phyloP scores from a whole-genome alignment of 2,113 vertebrate species.

The Onychostruthus taczanowskii region DNA sequence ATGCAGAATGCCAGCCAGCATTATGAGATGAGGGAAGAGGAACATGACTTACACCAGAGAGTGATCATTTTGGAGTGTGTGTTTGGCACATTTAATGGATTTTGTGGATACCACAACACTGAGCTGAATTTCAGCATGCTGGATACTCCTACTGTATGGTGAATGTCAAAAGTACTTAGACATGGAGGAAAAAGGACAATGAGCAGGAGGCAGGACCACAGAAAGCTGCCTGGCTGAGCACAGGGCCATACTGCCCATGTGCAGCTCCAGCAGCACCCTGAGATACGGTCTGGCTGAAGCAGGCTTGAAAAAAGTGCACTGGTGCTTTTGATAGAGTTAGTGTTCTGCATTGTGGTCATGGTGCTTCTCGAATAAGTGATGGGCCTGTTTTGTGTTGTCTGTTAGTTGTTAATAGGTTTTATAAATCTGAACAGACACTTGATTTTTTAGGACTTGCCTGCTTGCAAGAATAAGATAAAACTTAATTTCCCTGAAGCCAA shows the following conservation, averaged over 20 bases:
- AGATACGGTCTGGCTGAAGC: neutral
- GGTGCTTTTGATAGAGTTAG: neutral
- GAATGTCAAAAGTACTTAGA: neutral
- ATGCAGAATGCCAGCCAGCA: neutral
- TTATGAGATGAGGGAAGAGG: neutral
- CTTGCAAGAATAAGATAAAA: neutral
- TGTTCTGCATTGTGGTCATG: neutral
- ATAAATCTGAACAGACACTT: neutral
- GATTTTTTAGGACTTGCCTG: neutral
- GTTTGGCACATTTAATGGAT: neutral
- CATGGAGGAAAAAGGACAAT: neutral
- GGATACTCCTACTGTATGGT: neutral
- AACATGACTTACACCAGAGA: neutral
- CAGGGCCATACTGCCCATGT: fast-evolving
- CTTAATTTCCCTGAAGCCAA: neutral
- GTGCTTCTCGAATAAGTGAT: neutral
- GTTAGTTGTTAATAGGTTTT: neutral
- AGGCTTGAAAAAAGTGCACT: neutral
- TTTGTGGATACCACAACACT: neutral
- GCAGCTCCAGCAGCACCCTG: neutral
- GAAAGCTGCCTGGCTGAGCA: neutral
- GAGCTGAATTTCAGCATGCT: neutral
- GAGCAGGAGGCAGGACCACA: neutral
- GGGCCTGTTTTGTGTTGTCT: neutral
- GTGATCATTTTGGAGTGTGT: neutral